Evolutionary conservation across 2,888 invertebrate species (phyloP), one percentile per base, ranked within the genome.

Genomic region (Thecophora atra): DNA sequence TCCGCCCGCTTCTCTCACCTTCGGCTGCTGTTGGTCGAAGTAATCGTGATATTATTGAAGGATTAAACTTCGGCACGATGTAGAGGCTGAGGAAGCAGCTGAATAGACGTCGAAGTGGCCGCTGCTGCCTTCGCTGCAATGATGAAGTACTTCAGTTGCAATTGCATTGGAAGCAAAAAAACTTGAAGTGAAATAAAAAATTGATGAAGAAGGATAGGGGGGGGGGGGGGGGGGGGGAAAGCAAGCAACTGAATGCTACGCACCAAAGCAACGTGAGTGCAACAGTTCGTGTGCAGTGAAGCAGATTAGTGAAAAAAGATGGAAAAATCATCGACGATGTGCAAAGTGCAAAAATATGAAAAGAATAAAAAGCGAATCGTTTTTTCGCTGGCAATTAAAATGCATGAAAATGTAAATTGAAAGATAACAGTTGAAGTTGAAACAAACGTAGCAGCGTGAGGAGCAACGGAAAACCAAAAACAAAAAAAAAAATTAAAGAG

Each of bases 361-460:
- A 64, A 6, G 26, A 8, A 19, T 42, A 13, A n/a, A 37, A 37
- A 62, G n/a, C n/a, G 65, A 13, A 17, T 11, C 17, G 21, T 37
- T 67, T 67, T 67, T 67, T 54, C 4, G 56, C 28, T 21, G n/a
- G 54, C 67, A 67, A 56, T 67, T 67, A 67, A 67, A 67, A 67
- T 67, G 67, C 67, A 67, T 67, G 54, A 56, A 67, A 67, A 67
- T 67, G 66, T 66, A 66, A 66, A 66, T 52, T 30, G 66, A 66
- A 66, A 66, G 66, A 66, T 66, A 66, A 66, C 52, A 52, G n/a
- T n/a, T n/a, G 47, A 63, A 63, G 54, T 54, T 54, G 54, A 54
- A 52, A 17, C 44, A 13, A 7, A 7, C 8, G 44, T 13, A 44
- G 7, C 44, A 44, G n/a, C n/a, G n/a, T n/a, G 37, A 37, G 11